A percentile compares a stretch with the other conserved stretches of the same genome.
Conservation (phyloP, 2,797 vertebrate genomes). For the Sternarchorhynchus goeldii region DNA sequence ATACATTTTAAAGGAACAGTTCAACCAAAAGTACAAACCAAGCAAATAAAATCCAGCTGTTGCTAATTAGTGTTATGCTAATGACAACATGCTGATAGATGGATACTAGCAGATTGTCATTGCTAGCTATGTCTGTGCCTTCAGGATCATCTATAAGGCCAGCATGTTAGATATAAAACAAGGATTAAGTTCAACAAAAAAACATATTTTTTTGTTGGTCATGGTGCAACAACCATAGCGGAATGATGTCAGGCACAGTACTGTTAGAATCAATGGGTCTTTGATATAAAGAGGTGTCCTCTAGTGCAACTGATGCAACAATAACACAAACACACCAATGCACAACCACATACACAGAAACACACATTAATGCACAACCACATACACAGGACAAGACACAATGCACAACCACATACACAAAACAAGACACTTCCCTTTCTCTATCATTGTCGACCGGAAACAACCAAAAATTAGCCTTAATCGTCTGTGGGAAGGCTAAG, state of each 20-base stretch:
- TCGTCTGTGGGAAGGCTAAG: too few relatives aligned
- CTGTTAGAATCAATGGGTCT: neutral
- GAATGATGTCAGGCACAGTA: neutral
- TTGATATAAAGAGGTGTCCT: conserved; percentile 21
- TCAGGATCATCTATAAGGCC: neutral
- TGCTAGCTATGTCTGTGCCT: neutral
- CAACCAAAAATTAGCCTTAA: too few relatives aligned
- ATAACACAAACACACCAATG: neutral
- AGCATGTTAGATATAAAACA: too few relatives aligned
- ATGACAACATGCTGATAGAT: neutral
- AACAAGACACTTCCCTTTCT: too few relatives aligned
- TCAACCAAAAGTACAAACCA: conserved; percentile 1
- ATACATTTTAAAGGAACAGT: neutral
- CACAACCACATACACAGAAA: neutral
- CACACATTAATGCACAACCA: neutral
- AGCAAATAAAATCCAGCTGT: neutral
- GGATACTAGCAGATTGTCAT: neutral
- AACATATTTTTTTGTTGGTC: too few relatives aligned
- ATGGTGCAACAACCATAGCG: too few relatives aligned
- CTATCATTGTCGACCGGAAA: too few relatives aligned
- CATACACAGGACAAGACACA: neutral
- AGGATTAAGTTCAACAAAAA: too few relatives aligned
- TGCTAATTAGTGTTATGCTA: conserved; percentile 11
- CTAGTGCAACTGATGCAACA: conserved; percentile 21
- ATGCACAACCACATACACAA: neutral